Percentiles rank a stretch among this genome's conserved stretches.
Evolutionary conservation across 2,113 vertebrate species (phyloP).

Genomic region (Apeltes quadracus): DNA sequence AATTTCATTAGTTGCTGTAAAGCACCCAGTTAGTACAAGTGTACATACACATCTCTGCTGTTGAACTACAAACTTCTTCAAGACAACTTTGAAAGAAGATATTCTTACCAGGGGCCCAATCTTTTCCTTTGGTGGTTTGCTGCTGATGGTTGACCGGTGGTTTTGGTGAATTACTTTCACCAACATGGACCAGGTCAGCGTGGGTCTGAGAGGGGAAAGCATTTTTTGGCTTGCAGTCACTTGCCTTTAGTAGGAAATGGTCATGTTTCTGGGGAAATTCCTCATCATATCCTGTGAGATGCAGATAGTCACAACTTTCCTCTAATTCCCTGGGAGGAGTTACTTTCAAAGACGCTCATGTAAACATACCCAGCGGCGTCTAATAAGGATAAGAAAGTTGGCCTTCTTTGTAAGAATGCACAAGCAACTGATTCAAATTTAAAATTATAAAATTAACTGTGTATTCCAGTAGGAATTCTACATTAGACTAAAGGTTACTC

Average conservation of each 20-base stretch:
- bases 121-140: slow-evolving; percentile 78
- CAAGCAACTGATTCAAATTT: slow-evolving; percentile 9
- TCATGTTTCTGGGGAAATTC: slow-evolving; percentile 38
- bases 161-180: slow-evolving; percentile 41
- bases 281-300: slow-evolving; percentile 63
- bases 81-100: slow-evolving; percentile 14
- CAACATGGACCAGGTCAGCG: slow-evolving; percentile 12
- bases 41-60: slow-evolving; percentile 4
- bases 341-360: slow-evolving; percentile 40
- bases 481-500: background rate
- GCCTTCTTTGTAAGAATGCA: background rate
- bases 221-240: slow-evolving; percentile 49
- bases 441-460: background rate
- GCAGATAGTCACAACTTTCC: slow-evolving; percentile 49
- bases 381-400: slow-evolving; percentile 27
- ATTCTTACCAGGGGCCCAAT: slow-evolving; percentile 79
- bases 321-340: slow-evolving; percentile 70
- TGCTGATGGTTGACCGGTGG: slow-evolving; percentile 67
- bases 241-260: slow-evolving; percentile 17
- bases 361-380: slow-evolving; percentile 53
- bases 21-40: background rate
- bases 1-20: slow-evolving; percentile 3
- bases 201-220: slow-evolving; percentile 55
- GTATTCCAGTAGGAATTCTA: background rate
- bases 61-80: background rate